Evolutionary conservation across 1,140 invertebrate species (phyloP).

Genomic region (Belonocnema kinseyi): DNA sequence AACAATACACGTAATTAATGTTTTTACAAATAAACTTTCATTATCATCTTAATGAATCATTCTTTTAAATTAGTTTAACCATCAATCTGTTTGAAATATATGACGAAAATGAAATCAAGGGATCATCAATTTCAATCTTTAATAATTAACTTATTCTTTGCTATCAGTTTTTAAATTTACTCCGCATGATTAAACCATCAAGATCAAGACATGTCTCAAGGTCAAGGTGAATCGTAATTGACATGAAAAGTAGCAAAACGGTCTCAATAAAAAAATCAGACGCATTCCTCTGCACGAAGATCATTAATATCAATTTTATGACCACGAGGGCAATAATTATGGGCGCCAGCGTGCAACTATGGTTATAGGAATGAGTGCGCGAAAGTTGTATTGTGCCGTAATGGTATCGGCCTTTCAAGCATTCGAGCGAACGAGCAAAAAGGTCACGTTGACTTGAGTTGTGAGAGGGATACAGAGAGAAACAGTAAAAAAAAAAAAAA

Average conservation of each 20-base stretch:
- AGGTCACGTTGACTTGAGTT: neutral
- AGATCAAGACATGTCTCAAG: neutral
- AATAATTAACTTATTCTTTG: too few relatives aligned
- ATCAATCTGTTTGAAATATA: too few relatives aligned
- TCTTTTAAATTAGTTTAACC: too few relatives aligned
- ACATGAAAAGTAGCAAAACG: neutral
- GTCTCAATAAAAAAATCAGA: neutral
- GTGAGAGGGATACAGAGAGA: neutral
- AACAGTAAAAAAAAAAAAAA: neutral
- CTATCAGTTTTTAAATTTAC: too few relatives aligned
- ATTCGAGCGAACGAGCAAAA: neutral
- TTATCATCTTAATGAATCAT: too few relatives aligned
- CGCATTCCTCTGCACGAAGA: neutral
- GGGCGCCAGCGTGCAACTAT: neutral
- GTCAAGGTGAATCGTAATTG: neutral
- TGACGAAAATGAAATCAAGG: too few relatives aligned
- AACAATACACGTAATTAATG: too few relatives aligned
- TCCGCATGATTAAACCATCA: neutral
- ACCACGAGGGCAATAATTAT: neutral
- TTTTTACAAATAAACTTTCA: too few relatives aligned
- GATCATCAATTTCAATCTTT: too few relatives aligned
- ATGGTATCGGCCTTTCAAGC: conserved; percentile 49
- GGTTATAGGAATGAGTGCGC: conserved; percentile 39
- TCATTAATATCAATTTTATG: neutral
- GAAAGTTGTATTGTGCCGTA: conserved; percentile 54